Base-by-base conservation (phyloP, 2,888 invertebrate species). In the Rhimphoctona megacephalus region DNA sequence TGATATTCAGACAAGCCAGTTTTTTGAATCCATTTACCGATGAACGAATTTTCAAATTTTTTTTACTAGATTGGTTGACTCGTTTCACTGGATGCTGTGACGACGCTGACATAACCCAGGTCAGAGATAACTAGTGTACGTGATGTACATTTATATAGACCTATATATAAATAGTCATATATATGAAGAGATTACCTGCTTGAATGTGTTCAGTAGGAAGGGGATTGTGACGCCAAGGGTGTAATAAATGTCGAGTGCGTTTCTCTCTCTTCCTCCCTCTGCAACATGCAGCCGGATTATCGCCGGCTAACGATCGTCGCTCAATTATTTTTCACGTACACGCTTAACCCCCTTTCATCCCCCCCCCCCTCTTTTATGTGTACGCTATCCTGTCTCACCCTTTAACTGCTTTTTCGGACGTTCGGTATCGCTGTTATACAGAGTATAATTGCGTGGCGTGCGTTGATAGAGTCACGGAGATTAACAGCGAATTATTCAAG, bases 201-300 rank as follows among this genome's bases (percentile, higher is more conserved):
- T 77, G 87, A 89, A 88, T 86, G 88, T 90, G 83, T 89, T 84
- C 73, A 52, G 88, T 52, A 39, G 54, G 78, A 36, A 73, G 49
- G 66, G 70, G 81, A 52, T 66, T 72, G 86, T 79, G 72, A 72
- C 79, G 64, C 57, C 77, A 64, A 81, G 83, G 81, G 80, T 88
- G 89, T 89, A 92, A 92, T 91, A 91, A 92, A 92, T 88, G 90
- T 91, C 91, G 90, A 90, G 90, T 88, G 88, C 79, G 61, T 78
- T 78, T 81, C 69, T 78, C 70, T 82, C 82, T 85, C 69, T 66
- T 72, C 25, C 64, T 69, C 57, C 33, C 81, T 30, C 54, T 84
- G 80, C 61, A 84, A 70, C 54, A 61, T 74, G 78, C 84, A 86
- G 87, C 87, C 74, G 91, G 90, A 91, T 91, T 91, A 91, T 90